Evolutionary conservation across 2,113 vertebrate species (phyloP).

Genomic region (Mesoclemmys tuberculata): DNA sequence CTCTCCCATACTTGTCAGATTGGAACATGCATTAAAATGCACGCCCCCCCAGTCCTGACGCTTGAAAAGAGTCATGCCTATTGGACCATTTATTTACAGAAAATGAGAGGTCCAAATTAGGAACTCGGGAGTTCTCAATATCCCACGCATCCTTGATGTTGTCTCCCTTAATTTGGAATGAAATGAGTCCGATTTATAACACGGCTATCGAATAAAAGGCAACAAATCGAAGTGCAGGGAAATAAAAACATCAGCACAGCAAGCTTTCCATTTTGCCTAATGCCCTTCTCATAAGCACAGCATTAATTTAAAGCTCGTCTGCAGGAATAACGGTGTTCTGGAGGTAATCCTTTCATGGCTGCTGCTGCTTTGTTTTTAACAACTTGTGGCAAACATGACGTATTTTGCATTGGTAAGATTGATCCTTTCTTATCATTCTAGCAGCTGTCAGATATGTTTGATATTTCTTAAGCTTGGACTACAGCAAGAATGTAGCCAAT

Average conservation of each 20-base stretch:
- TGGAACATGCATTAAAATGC: not conserved
- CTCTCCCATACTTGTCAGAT: not conserved
- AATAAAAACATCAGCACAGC: not conserved
- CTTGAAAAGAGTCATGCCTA: accelerated
- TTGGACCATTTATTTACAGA: not conserved
- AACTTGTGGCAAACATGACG: conserved; percentile 45
- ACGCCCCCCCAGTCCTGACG: too few species aligned
- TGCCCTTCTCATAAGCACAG: not conserved
- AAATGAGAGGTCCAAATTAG: accelerated
- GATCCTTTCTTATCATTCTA: conserved; percentile 75
- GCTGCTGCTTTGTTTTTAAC: not conserved
- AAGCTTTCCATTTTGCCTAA: not conserved
- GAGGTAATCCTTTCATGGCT: not conserved
- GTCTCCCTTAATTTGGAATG: accelerated
- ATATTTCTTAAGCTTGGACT: conserved; percentile 75
- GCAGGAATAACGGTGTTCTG: accelerated
- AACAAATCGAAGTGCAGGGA: not conserved
- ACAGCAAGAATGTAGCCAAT: conserved; percentile 68
- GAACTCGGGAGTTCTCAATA: accelerated
- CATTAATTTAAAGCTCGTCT: accelerated
- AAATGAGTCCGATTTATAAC: accelerated
- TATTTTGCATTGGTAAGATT: conserved; percentile 59
- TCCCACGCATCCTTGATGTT: accelerated
- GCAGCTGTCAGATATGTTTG: conserved; percentile 70
- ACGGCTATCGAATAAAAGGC: accelerated